Evolutionary conservation across 2,888 invertebrate species (phyloP), one percentile per base, ranked within the genome.

Genomic region (Papilio demoleus): DNA sequence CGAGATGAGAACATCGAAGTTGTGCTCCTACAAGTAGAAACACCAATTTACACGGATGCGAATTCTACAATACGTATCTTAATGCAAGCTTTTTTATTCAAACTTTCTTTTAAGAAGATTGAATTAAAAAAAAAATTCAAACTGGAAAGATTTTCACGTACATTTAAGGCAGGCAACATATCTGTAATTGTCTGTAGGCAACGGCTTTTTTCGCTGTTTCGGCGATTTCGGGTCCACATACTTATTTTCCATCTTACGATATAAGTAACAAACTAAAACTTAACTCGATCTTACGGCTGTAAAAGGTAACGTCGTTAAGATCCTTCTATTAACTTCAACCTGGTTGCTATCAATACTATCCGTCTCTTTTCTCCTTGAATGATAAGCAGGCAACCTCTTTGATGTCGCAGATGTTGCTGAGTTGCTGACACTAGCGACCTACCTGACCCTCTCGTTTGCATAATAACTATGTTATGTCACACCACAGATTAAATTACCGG

Each of bases 371-470:
- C 19, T 22, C 47, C 12, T 11, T 12, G 12, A 11, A 22, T 45
- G 45, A 22, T 45, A 45, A 11, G 11, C 19, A 4, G 45, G 8
- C 45, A 5, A 14, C 2, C 3, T 9, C 47, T 47, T 22, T 11
- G 22, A 47, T 47, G 47, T 22, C 12, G 11, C 22, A 17, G 47
- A 11, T 22, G 12, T 47, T 47, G 11, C n/a, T 3, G 38, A n/a
- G n/a, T 14, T 14, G n/a, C 22, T 11, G 22, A 47, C 42, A 45
- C 12, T 22, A 47, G 22, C 47, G 11, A 47, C 9, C n/a, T 47
- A 22, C 22, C 22, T 47, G 47, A 22, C 22, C 22, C 12, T 47
- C 47, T 47, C 47, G 22, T 47, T 47, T 47, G 47, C 47, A 47
- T 47, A 22, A 17, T 45, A 45, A 47, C 22, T 22, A 22, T 22